These are phyloP conservation scores for Pocillopora damicornis DNA, from an alignment of 64 coral and sea anemone genomes.

Conservation along the genomic window DNA sequence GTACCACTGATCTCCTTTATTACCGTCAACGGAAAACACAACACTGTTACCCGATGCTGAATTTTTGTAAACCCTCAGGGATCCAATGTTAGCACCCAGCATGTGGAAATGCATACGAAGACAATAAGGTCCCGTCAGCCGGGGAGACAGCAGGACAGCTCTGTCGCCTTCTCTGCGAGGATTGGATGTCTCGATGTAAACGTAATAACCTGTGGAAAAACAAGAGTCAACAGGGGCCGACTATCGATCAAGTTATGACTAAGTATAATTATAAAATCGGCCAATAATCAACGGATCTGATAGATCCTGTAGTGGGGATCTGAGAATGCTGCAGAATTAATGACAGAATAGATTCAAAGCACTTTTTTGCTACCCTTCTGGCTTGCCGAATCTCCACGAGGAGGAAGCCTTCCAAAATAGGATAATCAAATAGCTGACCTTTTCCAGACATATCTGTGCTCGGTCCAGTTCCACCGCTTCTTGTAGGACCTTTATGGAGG, in stretches of 20 bases:
- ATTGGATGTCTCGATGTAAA: constrained; percentile 5
- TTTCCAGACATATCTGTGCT: constrained; percentile 31
- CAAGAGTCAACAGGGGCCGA: background rate
- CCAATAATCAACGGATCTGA: too few species aligned
- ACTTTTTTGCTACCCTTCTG: too few species aligned
- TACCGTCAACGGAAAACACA: constrained; percentile 8
- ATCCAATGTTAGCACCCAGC: background rate
- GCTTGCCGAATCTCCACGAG: too few species aligned
- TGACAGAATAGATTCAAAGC: too few species aligned
- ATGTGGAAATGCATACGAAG: constrained; percentile 16
- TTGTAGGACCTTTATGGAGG: background rate
- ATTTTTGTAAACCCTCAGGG: constrained; percentile 16
- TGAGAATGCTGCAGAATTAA: too few species aligned
- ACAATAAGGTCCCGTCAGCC: constrained; percentile 17
- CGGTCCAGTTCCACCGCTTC: constrained; percentile 20
- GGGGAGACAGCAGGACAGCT: background rate
- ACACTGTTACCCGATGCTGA: background rate
- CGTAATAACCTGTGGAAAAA: constrained; percentile 7
- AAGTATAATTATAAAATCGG: too few species aligned
- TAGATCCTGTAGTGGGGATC: too few species aligned
- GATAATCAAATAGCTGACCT: background rate
- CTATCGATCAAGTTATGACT: too few species aligned
- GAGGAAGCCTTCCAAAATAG: background rate
- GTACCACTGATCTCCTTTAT: constrained; percentile 31
- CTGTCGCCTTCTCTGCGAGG: background rate